Conservation (phyloP, 1,140 invertebrate species). For the Polypedilum pembai region DNA sequence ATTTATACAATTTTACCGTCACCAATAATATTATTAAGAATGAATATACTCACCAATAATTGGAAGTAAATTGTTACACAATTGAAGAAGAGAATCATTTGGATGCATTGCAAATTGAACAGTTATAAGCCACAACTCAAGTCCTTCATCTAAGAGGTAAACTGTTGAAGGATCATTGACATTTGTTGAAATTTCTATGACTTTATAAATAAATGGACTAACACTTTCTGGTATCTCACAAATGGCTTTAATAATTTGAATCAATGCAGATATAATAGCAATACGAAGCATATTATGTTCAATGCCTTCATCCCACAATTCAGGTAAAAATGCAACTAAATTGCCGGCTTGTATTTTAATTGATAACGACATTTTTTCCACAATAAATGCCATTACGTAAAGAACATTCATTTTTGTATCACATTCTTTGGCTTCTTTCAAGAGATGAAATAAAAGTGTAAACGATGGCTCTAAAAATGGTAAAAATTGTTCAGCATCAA, state of each 20-base stretch:
- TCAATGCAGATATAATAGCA: conserved; percentile 79
- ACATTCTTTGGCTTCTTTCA: conserved; percentile 83
- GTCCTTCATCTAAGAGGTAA: conserved; percentile 85
- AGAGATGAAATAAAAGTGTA: conserved; percentile 67
- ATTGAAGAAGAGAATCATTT: conserved; percentile 56
- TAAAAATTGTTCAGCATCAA: conserved; percentile 74
- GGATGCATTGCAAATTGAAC: conserved; percentile 64
- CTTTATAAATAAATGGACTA: conserved; percentile 62
- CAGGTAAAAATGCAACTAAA: conserved; percentile 74
- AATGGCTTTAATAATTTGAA: conserved; percentile 54
- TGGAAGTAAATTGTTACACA: conserved; percentile 68
- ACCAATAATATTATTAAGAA: neutral
- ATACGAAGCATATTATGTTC: conserved; percentile 86
- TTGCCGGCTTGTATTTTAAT: conserved; percentile 58
- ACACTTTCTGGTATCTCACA: conserved; percentile 53
- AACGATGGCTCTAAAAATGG: conserved; percentile 73
- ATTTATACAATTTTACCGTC: conserved; percentile 26
- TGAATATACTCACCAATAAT: conserved; percentile 56
- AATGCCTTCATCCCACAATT: conserved; percentile 78
- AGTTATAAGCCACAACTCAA: conserved; percentile 80
- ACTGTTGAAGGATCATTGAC: conserved; percentile 70
- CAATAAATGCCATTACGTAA: conserved; percentile 80
- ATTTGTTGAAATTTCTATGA: conserved; percentile 75
- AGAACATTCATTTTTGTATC: conserved; percentile 92
- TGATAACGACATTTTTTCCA: conserved; percentile 71